Percentiles rank a stretch among this genome's conserved stretches.
Evolutionary conservation across 2,113 vertebrate species (phyloP).

Genomic region (Siniperca knerii): DNA sequence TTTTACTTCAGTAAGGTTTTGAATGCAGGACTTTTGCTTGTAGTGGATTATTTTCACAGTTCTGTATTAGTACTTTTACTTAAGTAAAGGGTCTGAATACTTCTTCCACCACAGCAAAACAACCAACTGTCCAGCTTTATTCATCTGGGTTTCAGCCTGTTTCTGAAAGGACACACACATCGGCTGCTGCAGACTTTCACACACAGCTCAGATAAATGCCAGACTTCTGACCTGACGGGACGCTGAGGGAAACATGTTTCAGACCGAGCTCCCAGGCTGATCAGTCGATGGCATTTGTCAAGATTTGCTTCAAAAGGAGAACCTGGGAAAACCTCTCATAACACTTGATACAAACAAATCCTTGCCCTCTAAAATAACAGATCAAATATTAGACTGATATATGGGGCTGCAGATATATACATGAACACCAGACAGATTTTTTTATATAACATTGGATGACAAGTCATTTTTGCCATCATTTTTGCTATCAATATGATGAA

Average conservation of each 20-base stretch:
- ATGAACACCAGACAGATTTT: neutral
- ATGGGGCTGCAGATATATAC: too few species aligned
- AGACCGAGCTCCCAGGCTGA: neutral
- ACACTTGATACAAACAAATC: neutral
- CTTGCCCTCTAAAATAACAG: neutral
- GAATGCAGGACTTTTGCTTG: too few species aligned
- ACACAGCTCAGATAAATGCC: slow-evolving; percentile 27
- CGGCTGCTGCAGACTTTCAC: slow-evolving; percentile 15
- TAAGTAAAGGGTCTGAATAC: too few species aligned
- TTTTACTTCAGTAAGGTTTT: too few species aligned
- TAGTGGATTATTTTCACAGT: too few species aligned
- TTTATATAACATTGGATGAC: neutral
- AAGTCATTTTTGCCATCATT: neutral
- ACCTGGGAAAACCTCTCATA: neutral
- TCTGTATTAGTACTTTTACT: too few species aligned
- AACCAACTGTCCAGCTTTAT: too few species aligned
- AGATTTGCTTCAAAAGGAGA: neutral
- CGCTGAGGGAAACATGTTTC: slow-evolving; percentile 4
- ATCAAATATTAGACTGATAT: neutral
- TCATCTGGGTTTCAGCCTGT: neutral
- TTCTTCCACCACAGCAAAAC: too few species aligned
- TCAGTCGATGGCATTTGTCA: neutral
- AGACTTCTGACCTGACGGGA: slow-evolving; percentile 6
- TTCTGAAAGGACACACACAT: too few species aligned
- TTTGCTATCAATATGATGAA: neutral